Evolutionary conservation across 2,888 invertebrate species (phyloP).

Genomic region (Polydrusus pterygomalis): DNA sequence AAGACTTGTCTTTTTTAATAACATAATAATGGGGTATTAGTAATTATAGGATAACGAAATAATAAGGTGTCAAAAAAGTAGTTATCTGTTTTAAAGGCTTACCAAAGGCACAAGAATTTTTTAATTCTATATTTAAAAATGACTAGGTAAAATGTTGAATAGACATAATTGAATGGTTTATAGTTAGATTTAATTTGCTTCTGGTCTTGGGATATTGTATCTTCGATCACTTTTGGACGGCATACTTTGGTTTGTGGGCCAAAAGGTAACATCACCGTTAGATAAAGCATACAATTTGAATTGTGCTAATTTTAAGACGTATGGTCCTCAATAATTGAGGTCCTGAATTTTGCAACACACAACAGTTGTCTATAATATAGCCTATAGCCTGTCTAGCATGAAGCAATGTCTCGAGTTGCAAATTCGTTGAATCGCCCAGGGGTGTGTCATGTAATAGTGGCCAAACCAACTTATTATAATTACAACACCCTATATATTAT

Average conservation of each 20-base stretch:
- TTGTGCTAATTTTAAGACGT: not conserved
- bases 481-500: too few relatives aligned
- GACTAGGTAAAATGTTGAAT: constrained; percentile 5
- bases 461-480: too few relatives aligned
- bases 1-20: constrained; percentile 37
- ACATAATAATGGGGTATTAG: constrained; percentile 38
- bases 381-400: too few relatives aligned
- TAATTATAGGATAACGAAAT: constrained; percentile 48
- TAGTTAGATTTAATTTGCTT: constrained; percentile 20
- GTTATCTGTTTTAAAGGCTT: constrained; percentile 31
- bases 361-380: too few relatives aligned
- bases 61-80: constrained; percentile 44
- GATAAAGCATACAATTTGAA: not conserved
- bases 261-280: not conserved
- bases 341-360: too few relatives aligned
- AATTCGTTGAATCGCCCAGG: too few relatives aligned
- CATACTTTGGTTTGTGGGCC: not conserved
- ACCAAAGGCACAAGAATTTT: constrained; percentile 35
- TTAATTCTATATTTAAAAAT: constrained; percentile 36
- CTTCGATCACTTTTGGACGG: not conserved
- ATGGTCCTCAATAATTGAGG: too few relatives aligned
- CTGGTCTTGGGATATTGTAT: constrained; percentile 6
- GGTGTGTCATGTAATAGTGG: too few relatives aligned
- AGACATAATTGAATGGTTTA: constrained; percentile 10
- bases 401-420: too few relatives aligned